These are phyloP conservation scores for Glaucomys volans DNA, from an alignment of 2,113 vertebrate species.

Conservation along the genomic window DNA sequence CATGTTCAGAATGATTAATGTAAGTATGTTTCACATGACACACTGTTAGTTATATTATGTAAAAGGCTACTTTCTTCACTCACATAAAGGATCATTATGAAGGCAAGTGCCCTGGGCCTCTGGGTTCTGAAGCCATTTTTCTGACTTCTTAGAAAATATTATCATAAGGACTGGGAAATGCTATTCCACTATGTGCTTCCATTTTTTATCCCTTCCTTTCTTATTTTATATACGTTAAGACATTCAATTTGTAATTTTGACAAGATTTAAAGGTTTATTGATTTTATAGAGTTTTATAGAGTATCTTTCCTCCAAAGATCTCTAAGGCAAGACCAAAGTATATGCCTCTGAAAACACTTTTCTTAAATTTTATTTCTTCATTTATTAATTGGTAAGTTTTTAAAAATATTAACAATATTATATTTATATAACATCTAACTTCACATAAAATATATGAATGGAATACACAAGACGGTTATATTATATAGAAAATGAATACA, in stretches of 20 bases:
- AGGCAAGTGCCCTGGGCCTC: background rate
- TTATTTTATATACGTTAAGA: slow-evolving; percentile 30
- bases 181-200: background rate
- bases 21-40: background rate
- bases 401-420: slow-evolving; percentile 33
- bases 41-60: background rate
- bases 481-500: slow-evolving; percentile 34
- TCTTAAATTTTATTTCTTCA: slow-evolving; percentile 52
- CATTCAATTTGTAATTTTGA: slow-evolving; percentile 14
- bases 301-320: slow-evolving; percentile 50
- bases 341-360: slow-evolving; percentile 2
- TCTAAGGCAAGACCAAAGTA: slow-evolving; percentile 51
- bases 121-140: slow-evolving; percentile 16
- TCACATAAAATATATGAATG: slow-evolving; percentile 55
- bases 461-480: slow-evolving; percentile 9
- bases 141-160: background rate
- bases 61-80: background rate
- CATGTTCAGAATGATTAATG: background rate
- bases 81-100: background rate
- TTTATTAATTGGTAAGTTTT: slow-evolving; percentile 29
- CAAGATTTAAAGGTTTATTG: slow-evolving; percentile 5
- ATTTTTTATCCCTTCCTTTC: background rate
- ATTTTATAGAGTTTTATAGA: slow-evolving; percentile 44
- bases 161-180: background rate
- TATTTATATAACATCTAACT: slow-evolving; percentile 6